Conservation (phyloP, 2,797 vertebrate genomes). For the Borostomias antarcticus region DNA sequence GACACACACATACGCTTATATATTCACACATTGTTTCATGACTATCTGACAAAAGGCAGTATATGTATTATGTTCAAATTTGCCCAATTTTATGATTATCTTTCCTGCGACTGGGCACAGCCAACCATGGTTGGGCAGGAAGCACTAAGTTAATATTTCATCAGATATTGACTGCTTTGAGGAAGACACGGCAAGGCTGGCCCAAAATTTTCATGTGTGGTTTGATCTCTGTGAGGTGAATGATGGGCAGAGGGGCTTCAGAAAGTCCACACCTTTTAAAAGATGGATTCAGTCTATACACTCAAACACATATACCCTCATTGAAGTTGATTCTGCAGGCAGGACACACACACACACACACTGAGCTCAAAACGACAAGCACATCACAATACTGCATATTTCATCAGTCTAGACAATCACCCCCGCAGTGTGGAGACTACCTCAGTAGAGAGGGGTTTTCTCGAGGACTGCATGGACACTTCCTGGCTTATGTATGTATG, state of each 20-base stretch:
- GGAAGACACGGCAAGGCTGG: background rate
- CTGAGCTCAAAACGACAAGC: slow-evolving; percentile 48
- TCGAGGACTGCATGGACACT: background rate
- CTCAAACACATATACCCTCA: background rate
- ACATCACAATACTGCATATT: slow-evolving; percentile 50
- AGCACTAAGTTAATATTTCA: slow-evolving; percentile 6
- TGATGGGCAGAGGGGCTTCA: slow-evolving; percentile 14
- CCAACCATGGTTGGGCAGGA: background rate
- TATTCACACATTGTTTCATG: background rate
- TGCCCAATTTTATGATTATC: background rate
- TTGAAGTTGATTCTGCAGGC: background rate
- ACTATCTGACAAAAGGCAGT: no score
- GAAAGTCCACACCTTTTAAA: slow-evolving; percentile 32
- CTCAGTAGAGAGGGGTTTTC: background rate
- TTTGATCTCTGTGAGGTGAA: slow-evolving; percentile 29
- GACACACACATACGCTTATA: slow-evolving; percentile 15
- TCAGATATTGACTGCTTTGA: slow-evolving; percentile 8
- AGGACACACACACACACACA: slow-evolving; percentile 7
- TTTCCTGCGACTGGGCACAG: background rate
- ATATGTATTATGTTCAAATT: no score
- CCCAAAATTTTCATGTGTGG: slow-evolving; percentile 28
- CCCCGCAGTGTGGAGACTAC: slow-evolving; percentile 9
- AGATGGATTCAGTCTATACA: slow-evolving; percentile 38
- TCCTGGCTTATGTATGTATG: slow-evolving; percentile 11
- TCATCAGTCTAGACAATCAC: slow-evolving; percentile 32